Evolutionary conservation across 1,140 invertebrate genomes (phyloP), one percentile per base, ranked within the genome.

Genomic region (Aporrectodea caliginosa): DNA sequence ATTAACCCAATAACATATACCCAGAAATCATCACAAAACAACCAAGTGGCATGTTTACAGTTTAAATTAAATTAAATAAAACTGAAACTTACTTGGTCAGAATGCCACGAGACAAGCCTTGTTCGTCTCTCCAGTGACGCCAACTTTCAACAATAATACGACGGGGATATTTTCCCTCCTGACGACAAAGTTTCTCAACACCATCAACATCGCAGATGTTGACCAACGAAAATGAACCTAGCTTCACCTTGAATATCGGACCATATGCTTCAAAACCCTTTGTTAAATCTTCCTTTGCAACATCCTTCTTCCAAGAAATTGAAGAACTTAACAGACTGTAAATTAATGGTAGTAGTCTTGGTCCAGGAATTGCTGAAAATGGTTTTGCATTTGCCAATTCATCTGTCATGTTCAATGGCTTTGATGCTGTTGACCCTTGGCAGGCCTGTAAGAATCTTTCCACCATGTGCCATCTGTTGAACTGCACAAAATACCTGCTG

Each of bases 161-260:
- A 16, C 58, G 34, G 27, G 75, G 75, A 69, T n/a, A 77, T 35
- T 77, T 77, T 16, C 75, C 75, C 30, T 77, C 75, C 6, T 27
- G 29, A 22, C 35, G 2, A 68, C 29, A 77, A 30, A 77, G 29
- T n/a, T 69, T 43, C 43, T 77, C 35, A 30, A 77, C 35, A 16
- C 29, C 75, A 1, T 77, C 16, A 2, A 31, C 35, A 69, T 77
- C 43, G 12, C 27, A 43, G 16, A 35, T 77, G 27, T 58, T 22
- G 29, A 77, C 58, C 32, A 77, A 16, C 2, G 31, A 30, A 16
- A 35, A 33, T 27, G 22, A 16, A 1, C 34, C 35, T 22, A 58
- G 34, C 32, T 29, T n/a, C 22, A 33, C 35, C 29, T 58, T 1
- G 43, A 22, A 77, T 77, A 69, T 77, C 6, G 29, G 43, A 16